Base-by-base conservation (phyloP, 2,113 vertebrate species). In the Alethe diademata region DNA sequence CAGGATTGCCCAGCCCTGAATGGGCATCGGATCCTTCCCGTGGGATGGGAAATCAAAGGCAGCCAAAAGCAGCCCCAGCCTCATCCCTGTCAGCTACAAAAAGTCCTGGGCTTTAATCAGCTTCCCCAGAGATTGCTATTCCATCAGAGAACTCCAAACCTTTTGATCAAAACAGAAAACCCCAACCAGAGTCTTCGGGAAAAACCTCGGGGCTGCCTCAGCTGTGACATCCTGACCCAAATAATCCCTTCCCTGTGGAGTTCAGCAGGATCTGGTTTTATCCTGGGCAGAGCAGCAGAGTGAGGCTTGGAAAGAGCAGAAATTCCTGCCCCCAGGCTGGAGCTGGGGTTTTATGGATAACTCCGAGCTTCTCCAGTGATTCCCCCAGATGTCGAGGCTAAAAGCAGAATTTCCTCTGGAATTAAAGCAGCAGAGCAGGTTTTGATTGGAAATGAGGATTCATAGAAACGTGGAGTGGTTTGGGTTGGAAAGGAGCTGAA, bases 31-130 rank as follows among this genome's bases (percentile, higher is more conserved):
- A 20, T 28, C 50, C 50, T 18, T 56, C 84, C 92, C 78, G 31
- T 2, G 15, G 70, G 84, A 23, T 3, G 9, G 47, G 61, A 85
- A 94, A 96, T 91, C 87, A 94, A 96, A 96, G 90, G 90, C 93
- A 96, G 65, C 78, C 56, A 94, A 96, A 96, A 87, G 90, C 93
- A 96, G 65, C 78, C 56, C 64, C 78, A 90, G 9, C 33, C 48
- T 4, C 19, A 43, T 6, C 79, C 76, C 93, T 60, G 43, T 0
- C 73, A 85, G 93, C 87, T 25, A 23, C 11, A 2, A 33, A 35
- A 29, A 78, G 9, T 19, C 33, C 2, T 2, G 7, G 1, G n/a
- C 84, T 96, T 93, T 93, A 14, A 96, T 96, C 70, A 81, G 43
- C 42, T 33, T 95, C 95, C 96, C 95, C 56, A 47, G 93, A 90